Base-by-base conservation (phyloP, 2,888 invertebrate species). In the Diploptera punctata region DNA sequence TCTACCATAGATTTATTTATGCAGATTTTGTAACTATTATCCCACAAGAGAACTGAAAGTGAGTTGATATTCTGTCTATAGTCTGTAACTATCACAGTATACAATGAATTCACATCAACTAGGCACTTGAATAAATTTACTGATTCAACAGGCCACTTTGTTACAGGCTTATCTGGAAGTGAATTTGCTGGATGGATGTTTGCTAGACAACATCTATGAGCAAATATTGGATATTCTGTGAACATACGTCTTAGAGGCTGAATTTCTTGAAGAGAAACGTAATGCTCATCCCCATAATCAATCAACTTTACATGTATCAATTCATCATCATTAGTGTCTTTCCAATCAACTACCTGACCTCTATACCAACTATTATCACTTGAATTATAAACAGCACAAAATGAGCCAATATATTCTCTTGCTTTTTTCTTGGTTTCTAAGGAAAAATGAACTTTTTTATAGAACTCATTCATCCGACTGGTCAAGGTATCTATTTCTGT, bases 231-330 rank as follows among this genome's bases (percentile, higher is more conserved):
- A 4, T 24, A 24, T 3, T 33, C 29, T 16, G 19, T 21, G 19
- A 68, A 73, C 38, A 61, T 38, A 5, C 19, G 24, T 24, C 7
- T 7, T 43, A 73, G 44, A 2, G 68, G 67, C 5, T 62, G 68
- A 10, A 73, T 13, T 13, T 31, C 38, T 3, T 26, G 26, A 3
- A 71, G 44, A 19, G 33, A 19, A 26, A 71, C 44, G 9, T 2
- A 16, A n/a, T n/a, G 19, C 29, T 54, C 24, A 49, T 71, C 26
- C 4, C 73, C 73, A 47, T 73, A 73, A 54, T 73, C 73, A 13
- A 73, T 62, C 13, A 49, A 68, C 29, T 67, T 33, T 7, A 73
- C 47, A 4, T 1, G 1, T 7, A 72, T 49, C 1, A 9, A 1
- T 2, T n/a, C 13, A 31, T 26, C 31, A 21, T 44, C 38, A 19